Evolutionary conservation across 2,113 vertebrate genomes (phyloP).

Genomic region (Rhagologus leucostigma): DNA sequence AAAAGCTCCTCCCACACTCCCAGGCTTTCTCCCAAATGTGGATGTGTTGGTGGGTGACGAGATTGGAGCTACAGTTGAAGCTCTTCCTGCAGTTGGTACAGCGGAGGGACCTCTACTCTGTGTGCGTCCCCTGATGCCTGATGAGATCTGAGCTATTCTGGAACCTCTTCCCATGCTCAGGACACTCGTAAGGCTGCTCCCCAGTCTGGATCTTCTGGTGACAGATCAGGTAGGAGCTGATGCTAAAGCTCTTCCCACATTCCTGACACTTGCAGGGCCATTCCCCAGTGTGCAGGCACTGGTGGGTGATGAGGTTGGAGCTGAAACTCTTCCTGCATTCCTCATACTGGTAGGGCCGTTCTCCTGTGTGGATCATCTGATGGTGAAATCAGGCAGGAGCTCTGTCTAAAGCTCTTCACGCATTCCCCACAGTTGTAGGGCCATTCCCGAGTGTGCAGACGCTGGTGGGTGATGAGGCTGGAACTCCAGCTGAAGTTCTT

Average conservation of each 20-base stretch:
- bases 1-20: not conserved
- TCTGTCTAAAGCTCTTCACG: not conserved
- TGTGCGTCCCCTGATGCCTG: not conserved
- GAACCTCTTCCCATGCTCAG: not conserved
- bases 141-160: not conserved
- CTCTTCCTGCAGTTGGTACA: not conserved
- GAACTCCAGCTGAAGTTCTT: not conserved
- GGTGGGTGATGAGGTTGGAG: not conserved
- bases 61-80: not conserved
- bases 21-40: not conserved
- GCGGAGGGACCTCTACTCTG: not conserved
- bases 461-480: not conserved
- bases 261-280: not conserved
- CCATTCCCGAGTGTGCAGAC: not conserved
- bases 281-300: not conserved
- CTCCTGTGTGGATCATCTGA: not conserved
- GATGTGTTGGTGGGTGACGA: not conserved
- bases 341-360: not conserved
- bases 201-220: not conserved
- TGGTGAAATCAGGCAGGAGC: not conserved
- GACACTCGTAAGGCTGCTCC: not conserved
- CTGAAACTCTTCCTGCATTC: not conserved
- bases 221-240: not conserved
- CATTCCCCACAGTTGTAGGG: not conserved
- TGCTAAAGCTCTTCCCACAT: not conserved